Evolutionary conservation across 2,888 invertebrate genomes (phyloP).

Genomic region (Tinea semifulvella): DNA sequence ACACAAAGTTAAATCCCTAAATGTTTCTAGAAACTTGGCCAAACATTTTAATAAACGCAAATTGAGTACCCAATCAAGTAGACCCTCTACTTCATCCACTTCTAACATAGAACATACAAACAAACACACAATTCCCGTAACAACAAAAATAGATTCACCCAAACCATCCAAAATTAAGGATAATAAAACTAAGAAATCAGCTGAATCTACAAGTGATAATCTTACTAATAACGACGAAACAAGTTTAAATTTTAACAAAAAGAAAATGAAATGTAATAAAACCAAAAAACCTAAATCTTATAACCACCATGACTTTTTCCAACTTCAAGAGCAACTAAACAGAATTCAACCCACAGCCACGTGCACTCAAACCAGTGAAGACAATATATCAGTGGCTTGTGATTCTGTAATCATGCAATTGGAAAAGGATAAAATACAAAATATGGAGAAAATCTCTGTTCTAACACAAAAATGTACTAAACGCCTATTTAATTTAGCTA

Average conservation of each 20-base stretch:
- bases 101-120: constrained; percentile 27
- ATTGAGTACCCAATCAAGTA: constrained; percentile 12
- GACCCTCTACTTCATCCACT: constrained; percentile 21
- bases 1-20: constrained; percentile 54
- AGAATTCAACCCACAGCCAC: constrained; percentile 26
- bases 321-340: background rate
- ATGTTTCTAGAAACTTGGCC: constrained; percentile 41
- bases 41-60: constrained; percentile 21
- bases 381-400: background rate
- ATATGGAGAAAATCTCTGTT: constrained; percentile 59
- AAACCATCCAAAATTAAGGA: too few species aligned
- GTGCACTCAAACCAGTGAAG: constrained; percentile 43
- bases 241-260: too few species aligned
- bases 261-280: constrained; percentile 1
- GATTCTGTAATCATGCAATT: constrained; percentile 45
- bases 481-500: constrained; percentile 53
- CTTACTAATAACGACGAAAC: background rate
- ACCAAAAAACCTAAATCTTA: background rate
- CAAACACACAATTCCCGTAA: constrained; percentile 19
- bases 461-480: constrained; percentile 57
- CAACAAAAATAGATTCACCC: too few species aligned
- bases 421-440: constrained; percentile 52
- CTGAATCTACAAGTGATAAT: background rate
- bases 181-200: too few species aligned
- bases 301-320: background rate